phyloP scores from a whole-genome alignment of 2,113 vertebrate species.

The Calonectris borealis region DNA sequence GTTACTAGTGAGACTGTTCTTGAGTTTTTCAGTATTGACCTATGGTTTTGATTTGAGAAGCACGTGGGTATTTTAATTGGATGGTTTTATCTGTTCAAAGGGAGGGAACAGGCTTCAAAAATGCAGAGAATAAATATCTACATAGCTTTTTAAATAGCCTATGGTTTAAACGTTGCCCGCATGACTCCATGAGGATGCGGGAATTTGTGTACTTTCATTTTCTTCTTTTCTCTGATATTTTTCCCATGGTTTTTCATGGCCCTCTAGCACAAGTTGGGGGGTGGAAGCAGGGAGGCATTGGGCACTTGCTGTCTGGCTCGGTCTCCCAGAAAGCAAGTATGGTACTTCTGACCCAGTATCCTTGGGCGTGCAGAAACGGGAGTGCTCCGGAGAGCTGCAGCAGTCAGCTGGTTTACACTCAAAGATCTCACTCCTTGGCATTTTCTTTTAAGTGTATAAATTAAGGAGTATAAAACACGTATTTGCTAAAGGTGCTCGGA shows the following conservation, averaged over 20 bases:
- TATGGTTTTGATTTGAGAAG: not conserved
- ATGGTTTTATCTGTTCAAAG: not conserved
- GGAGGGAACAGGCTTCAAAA: not conserved
- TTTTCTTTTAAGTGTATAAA: not conserved
- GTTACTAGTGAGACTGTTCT: not conserved
- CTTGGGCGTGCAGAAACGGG: not conserved
- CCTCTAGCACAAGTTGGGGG: not conserved
- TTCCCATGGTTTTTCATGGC: not conserved
- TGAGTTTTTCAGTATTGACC: not conserved
- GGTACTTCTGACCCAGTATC: not conserved
- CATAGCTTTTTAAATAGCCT: not conserved
- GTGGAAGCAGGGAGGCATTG: not conserved
- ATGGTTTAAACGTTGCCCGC: not conserved
- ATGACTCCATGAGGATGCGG: not conserved
- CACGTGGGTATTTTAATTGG: not conserved
- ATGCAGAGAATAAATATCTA: not conserved
- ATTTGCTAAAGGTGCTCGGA: not conserved
- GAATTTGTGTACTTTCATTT: not conserved
- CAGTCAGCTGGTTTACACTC: not conserved
- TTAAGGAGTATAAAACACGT: not conserved
- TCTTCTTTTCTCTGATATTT: not conserved
- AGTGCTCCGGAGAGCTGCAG: not conserved
- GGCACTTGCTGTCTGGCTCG: not conserved
- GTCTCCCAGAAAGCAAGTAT: not conserved
- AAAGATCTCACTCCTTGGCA: not conserved